These are phyloP conservation scores for Petrocephalus sullivani DNA, from an alignment of 2,797 vertebrate species.

Conservation along the genomic window DNA sequence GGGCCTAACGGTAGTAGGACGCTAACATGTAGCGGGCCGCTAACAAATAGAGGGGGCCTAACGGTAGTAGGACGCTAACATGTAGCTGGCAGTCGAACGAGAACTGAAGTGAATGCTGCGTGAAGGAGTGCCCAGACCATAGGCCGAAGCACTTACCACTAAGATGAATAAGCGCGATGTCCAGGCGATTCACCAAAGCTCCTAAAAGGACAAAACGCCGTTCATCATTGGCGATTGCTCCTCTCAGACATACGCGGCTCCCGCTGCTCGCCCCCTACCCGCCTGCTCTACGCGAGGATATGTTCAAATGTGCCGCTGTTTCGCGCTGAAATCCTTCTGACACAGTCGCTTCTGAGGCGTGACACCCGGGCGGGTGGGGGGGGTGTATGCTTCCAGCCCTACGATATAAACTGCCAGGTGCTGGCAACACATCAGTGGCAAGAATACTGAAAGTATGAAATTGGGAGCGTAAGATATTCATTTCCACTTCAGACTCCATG, in stretches of 20 bases:
- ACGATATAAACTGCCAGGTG: neutral
- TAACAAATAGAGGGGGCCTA: too few species aligned
- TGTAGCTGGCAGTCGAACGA: neutral
- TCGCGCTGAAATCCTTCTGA: neutral
- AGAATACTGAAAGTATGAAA: neutral
- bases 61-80: too few species aligned
- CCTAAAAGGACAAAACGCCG: neutral
- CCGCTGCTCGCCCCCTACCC: neutral
- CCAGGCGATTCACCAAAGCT: neutral
- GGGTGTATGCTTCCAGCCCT: neutral
- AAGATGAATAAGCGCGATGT: neutral
- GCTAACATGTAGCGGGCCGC: too few species aligned
- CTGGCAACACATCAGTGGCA: neutral
- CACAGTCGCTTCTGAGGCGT: neutral
- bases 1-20: too few species aligned
- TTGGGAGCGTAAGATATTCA: neutral
- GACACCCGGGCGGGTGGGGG: neutral
- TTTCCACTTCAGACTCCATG: neutral
- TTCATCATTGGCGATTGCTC: neutral
- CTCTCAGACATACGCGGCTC: neutral
- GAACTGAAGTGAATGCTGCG: neutral
- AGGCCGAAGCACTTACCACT: neutral
- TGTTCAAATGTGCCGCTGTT: neutral
- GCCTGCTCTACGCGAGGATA: neutral
- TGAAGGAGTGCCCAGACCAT: neutral